A percentile compares a stretch with the other conserved stretches of the same genome.
Conservation (phyloP, 2,888 invertebrate species). For the Matsumyia berberina region DNA sequence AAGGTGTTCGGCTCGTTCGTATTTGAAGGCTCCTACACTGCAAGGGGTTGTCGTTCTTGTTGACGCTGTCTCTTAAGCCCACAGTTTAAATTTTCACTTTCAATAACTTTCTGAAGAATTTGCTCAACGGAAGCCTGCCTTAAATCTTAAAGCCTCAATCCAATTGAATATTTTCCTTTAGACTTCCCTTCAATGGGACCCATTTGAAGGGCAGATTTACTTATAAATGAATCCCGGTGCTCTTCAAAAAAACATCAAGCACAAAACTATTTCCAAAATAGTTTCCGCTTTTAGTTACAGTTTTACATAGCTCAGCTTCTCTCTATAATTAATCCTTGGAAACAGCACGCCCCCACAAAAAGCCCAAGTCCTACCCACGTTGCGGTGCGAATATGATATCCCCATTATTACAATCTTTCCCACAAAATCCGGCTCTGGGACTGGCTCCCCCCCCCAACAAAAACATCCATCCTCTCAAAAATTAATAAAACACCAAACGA, state of each 20-base stretch:
- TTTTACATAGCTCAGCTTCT: constrained; percentile 7
- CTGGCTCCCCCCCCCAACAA: background rate
- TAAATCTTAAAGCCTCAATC: no score
- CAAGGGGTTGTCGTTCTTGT: no score
- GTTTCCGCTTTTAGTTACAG: background rate
- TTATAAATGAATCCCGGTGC: background rate
- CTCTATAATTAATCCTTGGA: constrained; percentile 39
- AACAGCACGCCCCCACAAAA: constrained; percentile 18
- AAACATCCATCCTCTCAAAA: constrained; percentile 29
- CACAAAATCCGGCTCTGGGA: constrained; percentile 26
- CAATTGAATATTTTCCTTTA: background rate
- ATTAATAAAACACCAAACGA: constrained; percentile 45
- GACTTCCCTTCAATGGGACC: background rate
- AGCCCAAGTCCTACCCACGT: constrained; percentile 18
- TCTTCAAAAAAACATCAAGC: background rate
- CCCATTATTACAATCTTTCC: constrained; percentile 45
- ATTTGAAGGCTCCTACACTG: no score
- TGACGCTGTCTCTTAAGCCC: no score
- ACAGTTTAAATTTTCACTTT: no score
- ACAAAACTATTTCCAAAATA: constrained; percentile 14
- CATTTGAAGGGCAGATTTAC: background rate
- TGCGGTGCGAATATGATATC: constrained; percentile 37
- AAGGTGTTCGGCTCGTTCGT: no score
- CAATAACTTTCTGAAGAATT: no score
- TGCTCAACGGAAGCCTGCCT: no score